These are phyloP conservation scores for Drosophila falleni DNA, from an alignment of 2,888 invertebrate genomes.

Conservation along the genomic window DNA sequence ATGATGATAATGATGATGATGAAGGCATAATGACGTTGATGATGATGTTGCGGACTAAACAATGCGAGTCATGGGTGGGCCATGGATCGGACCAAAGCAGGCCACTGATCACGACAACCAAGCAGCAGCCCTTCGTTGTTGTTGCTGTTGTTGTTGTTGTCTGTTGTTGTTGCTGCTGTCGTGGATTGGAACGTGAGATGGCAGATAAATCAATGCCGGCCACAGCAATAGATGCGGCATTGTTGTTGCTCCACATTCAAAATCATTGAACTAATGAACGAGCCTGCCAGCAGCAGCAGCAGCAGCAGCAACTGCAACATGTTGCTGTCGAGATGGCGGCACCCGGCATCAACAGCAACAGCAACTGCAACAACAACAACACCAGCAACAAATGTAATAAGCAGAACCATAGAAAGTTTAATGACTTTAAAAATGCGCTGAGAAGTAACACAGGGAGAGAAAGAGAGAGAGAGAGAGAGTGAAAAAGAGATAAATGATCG, in stretches of 20 bases:
- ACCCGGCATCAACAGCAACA: constrained; percentile 32
- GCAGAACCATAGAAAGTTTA: constrained; percentile 66
- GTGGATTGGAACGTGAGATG: constrained; percentile 71
- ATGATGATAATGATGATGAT: constrained; percentile 17
- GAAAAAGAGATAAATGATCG: neutral
- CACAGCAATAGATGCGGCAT: constrained; percentile 54
- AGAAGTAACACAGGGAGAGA: constrained; percentile 2
- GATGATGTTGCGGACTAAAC: constrained; percentile 52
- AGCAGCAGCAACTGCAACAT: constrained; percentile 40
- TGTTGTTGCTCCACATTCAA: constrained; percentile 69
- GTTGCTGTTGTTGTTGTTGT: constrained; percentile 14
- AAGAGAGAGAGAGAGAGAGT: constrained; percentile 7
- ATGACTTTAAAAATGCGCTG: constrained; percentile 54
- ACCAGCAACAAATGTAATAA: constrained; percentile 61
- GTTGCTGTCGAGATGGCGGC: constrained; percentile 36
- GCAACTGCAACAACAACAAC: constrained; percentile 21
- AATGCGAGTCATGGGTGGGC: constrained; percentile 66
- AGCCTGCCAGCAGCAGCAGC: constrained; percentile 38
- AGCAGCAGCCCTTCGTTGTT: constrained; percentile 45
- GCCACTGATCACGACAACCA: constrained; percentile 70
- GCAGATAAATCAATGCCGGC: constrained; percentile 76
- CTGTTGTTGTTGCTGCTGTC: constrained; percentile 26
- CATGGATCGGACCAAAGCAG: constrained; percentile 52
- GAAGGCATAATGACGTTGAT: constrained; percentile 16
- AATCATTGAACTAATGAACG: constrained; percentile 73